These are phyloP conservation scores for Aphaenogaster floridana DNA, from an alignment of 1,140 invertebrate species.

Conservation along the genomic window DNA sequence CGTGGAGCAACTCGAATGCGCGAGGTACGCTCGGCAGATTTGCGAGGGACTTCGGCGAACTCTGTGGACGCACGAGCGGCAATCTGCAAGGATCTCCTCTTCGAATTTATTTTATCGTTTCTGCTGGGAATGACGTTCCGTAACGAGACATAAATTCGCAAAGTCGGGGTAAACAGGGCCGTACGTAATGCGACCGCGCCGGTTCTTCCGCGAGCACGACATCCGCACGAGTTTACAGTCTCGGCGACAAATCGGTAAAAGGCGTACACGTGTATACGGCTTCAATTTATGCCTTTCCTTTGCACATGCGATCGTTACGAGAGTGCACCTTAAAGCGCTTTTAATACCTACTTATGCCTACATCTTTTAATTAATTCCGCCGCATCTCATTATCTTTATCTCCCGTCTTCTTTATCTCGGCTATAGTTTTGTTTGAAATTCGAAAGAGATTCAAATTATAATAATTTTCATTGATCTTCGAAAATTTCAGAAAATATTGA, in stretches of 20 bases:
- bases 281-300: conserved; percentile 29
- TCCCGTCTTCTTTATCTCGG: background rate
- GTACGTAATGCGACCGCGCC: conserved; percentile 82
- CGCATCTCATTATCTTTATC: conserved; percentile 55
- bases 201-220: conserved; percentile 77
- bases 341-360: background rate
- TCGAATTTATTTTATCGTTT: conserved; percentile 84
- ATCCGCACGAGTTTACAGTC: conserved; percentile 78
- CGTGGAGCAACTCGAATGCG: conserved; percentile 55
- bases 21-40: conserved; percentile 65
- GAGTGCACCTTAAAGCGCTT: conserved; percentile 5
- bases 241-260: conserved; percentile 73
- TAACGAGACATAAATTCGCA: conserved; percentile 85
- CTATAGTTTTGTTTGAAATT: background rate
- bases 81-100: conserved; percentile 81
- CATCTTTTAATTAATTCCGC: conserved; percentile 61
- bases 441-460: background rate
- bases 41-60: conserved; percentile 72
- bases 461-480: background rate
- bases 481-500: too few relatives aligned
- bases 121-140: conserved; percentile 83
- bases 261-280: conserved; percentile 14
- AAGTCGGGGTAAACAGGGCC: conserved; percentile 84
- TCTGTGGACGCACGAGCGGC: conserved; percentile 73
- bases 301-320: conserved; percentile 13